These are phyloP conservation scores for Pissodes strobi DNA, from an alignment of 1,140 invertebrate species.

Conservation along the genomic window DNA sequence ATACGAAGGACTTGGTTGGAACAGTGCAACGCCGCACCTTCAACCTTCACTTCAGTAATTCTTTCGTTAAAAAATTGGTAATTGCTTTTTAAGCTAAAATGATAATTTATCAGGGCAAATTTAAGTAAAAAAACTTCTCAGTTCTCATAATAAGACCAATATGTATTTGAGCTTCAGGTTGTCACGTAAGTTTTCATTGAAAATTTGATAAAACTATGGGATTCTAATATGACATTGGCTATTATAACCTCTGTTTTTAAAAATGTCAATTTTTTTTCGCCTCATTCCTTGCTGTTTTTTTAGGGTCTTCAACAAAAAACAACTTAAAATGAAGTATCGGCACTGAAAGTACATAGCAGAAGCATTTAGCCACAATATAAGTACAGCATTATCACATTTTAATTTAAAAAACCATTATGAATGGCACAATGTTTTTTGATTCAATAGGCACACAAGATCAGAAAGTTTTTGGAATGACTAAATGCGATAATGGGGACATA, in stretches of 20 bases:
- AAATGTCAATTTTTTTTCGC: background rate
- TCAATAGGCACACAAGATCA: constrained; percentile 13
- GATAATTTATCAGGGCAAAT: background rate
- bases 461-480: background rate
- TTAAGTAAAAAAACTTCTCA: background rate
- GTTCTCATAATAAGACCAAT: too few species aligned
- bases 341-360: background rate
- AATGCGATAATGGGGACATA: background rate
- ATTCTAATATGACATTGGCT: background rate
- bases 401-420: constrained; percentile 6
- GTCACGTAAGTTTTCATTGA: background rate
- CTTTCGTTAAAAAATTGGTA: background rate
- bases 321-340: background rate
- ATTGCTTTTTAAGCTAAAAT: background rate
- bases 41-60: background rate
- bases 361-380: background rate
- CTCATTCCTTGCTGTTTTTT: constrained; percentile 8
- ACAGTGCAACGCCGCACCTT: too few species aligned
- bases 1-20: too few species aligned
- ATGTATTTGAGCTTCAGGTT: background rate
- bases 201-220: background rate
- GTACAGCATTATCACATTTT: background rate
- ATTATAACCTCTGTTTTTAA: background rate
- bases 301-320: background rate
- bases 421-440: constrained; percentile 22